Conservation (phyloP, 2,888 invertebrate species). For the Drosophila neutralis region DNA sequence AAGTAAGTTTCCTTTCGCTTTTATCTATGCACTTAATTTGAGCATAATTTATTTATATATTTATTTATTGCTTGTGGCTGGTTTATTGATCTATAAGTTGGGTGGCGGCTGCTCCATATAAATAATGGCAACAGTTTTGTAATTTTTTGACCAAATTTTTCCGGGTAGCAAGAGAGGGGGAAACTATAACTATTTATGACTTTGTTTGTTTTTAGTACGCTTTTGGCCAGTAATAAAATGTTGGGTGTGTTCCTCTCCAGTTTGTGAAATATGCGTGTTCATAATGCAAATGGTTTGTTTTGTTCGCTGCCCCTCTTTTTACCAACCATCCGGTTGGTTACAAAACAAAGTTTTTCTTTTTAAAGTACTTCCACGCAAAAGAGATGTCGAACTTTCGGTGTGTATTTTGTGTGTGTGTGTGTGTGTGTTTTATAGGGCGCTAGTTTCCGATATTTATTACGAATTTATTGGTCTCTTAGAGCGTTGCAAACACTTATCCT, state of each 20-base stretch:
- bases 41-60: conserved; percentile 29
- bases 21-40: conserved; percentile 22
- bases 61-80: conserved; percentile 25
- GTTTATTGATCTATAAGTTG: conserved; percentile 7
- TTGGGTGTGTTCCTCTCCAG: conserved; percentile 17
- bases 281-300: conserved; percentile 68
- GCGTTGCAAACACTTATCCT: conserved; percentile 59
- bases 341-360: conserved; percentile 28
- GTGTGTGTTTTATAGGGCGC: conserved; percentile 16
- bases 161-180: conserved; percentile 35
- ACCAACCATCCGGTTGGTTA: conserved; percentile 35
- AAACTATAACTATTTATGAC: conserved; percentile 51
- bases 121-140: conserved; percentile 29
- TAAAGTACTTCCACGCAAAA: conserved; percentile 17
- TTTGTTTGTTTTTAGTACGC: conserved; percentile 39
- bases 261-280: conserved; percentile 29
- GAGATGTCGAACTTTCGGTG: conserved; percentile 12
- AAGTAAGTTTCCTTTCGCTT: conserved; percentile 33
- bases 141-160: conserved; percentile 39
- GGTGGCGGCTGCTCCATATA: not conserved
- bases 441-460: conserved; percentile 50
- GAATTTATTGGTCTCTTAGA: conserved; percentile 69
- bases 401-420: not conserved
- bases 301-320: conserved; percentile 28
- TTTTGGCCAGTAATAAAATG: conserved; percentile 32